A percentile compares a stretch with the other conserved stretches of the same genome.
phyloP scores from a whole-genome alignment of 2,888 invertebrate species.

The Catocala fraxini region DNA sequence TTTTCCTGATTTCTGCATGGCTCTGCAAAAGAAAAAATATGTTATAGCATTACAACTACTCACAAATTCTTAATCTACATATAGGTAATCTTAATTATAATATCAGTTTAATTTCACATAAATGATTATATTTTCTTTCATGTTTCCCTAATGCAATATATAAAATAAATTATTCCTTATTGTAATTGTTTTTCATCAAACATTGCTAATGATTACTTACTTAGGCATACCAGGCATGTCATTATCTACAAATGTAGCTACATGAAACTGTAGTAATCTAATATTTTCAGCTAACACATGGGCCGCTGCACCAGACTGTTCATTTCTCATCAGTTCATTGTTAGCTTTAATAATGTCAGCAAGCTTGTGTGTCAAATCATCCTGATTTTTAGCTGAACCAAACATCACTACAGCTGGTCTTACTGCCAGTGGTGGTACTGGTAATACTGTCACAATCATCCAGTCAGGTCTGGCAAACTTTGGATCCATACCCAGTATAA shows the following conservation, averaged over 20 bases:
- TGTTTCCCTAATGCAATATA: no score
- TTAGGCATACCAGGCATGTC: slow-evolving; percentile 99
- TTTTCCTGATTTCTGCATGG: slow-evolving; percentile 99
- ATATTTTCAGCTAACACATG: slow-evolving; percentile 99
- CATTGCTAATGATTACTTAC: slow-evolving; percentile 66
- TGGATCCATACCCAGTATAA: slow-evolving; percentile 98
- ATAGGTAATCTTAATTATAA: no score
- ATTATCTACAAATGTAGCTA: slow-evolving; percentile 99
- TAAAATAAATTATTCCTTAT: no score
- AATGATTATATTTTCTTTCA: no score
- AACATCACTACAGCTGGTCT: slow-evolving; percentile 99
- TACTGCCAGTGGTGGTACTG: slow-evolving; percentile 98
- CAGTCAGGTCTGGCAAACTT: slow-evolving; percentile 99
- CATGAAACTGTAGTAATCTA: slow-evolving; percentile 99
- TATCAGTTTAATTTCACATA: no score
- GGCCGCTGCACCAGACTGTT: slow-evolving; percentile 98
- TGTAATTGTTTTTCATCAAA: no score
- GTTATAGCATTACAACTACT: neutral
- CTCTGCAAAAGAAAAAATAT: slow-evolving; percentile 83
- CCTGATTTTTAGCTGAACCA: slow-evolving; percentile 99
- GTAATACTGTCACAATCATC: slow-evolving; percentile 99
- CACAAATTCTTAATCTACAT: no score
- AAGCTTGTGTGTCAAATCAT: slow-evolving; percentile 99
- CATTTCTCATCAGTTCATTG: slow-evolving; percentile 97
- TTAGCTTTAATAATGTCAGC: slow-evolving; percentile 99